A percentile compares a stretch with the other conserved stretches of the same genome.
Evolutionary conservation across 2,113 vertebrate genomes (phyloP).

Genomic region (Microcebus ravelobensis): DNA sequence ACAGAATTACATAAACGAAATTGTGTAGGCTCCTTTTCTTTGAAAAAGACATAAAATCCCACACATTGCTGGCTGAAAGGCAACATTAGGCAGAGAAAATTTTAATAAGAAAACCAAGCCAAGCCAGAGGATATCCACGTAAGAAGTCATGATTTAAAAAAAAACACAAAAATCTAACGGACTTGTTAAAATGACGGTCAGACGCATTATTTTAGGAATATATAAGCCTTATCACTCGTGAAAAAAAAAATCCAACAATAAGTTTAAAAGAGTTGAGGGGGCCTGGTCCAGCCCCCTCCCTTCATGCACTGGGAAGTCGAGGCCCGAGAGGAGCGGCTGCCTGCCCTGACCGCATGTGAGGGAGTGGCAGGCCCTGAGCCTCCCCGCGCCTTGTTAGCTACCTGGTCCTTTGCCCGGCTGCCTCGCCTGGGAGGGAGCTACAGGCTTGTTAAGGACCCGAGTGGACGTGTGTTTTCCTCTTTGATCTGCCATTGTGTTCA

Average conservation of each 20-base stretch:
- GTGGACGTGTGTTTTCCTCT: not conserved
- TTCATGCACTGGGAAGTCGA: not conserved
- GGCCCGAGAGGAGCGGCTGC: not conserved
- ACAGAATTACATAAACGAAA: conserved; percentile 40
- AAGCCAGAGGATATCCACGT: not conserved
- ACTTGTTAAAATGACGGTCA: not conserved
- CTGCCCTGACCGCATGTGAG: not conserved
- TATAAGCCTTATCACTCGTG: not conserved
- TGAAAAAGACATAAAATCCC: conserved; percentile 56
- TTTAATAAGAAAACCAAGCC: conserved; percentile 49
- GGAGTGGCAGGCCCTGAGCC: not conserved
- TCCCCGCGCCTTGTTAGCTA: not conserved
- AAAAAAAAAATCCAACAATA: not conserved
- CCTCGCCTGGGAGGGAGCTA: not conserved
- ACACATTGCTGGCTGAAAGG: conserved; percentile 1
- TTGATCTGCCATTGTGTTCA: not conserved
- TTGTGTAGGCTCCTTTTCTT: conserved; percentile 35
- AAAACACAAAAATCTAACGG: not conserved
- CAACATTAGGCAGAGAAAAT: not conserved
- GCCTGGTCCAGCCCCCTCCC: not conserved
- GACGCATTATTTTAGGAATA: not conserved
- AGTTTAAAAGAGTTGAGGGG: not conserved
- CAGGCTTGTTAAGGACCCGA: not conserved
- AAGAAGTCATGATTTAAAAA: not conserved
- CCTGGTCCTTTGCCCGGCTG: not conserved